Conservation (phyloP, 2,797 vertebrate species). For the Scomberomorus guttatus region DNA sequence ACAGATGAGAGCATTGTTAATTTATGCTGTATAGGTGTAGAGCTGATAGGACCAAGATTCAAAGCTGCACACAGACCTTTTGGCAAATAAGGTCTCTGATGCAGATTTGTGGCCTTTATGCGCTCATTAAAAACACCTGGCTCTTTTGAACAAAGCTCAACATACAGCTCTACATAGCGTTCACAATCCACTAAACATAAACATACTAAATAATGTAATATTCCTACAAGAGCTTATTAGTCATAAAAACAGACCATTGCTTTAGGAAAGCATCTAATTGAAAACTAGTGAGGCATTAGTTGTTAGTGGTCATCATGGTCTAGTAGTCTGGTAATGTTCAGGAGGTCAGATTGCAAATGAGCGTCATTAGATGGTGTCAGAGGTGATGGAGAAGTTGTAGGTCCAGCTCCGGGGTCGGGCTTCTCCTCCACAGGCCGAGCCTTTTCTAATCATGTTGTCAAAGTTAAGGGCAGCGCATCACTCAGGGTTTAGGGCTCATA, state of each 20-base stretch:
- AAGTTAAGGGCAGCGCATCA: constrained; percentile 63
- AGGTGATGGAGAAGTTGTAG: constrained; percentile 81
- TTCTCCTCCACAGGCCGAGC: constrained; percentile 68
- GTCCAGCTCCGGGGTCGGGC: constrained; percentile 73
- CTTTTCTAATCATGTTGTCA: constrained; percentile 80
- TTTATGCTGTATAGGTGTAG: constrained; percentile 11
- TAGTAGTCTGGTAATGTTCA: constrained; percentile 72
- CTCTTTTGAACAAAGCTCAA: constrained; percentile 15
- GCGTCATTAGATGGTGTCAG: constrained; percentile 84
- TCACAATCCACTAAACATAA: constrained; percentile 10
- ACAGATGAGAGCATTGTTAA: constrained; percentile 19
- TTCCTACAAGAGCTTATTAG: background rate
- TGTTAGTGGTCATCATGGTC: constrained; percentile 41
- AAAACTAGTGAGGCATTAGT: constrained; percentile 2
- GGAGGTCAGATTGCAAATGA: constrained; percentile 80
- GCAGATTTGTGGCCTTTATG: constrained; percentile 23
- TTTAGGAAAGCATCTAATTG: constrained; percentile 30
- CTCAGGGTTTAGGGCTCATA: constrained; percentile 50
- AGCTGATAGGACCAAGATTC: constrained; percentile 24
- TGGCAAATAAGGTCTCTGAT: constrained; percentile 38
- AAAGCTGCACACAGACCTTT: constrained; percentile 25
- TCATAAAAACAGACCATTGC: background rate
- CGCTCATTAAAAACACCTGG: constrained; percentile 52
- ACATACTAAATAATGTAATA: background rate
- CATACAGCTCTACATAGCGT: background rate